Conservation (phyloP, 2,797 vertebrate genomes). For the Basileuterus tristriatus region DNA sequence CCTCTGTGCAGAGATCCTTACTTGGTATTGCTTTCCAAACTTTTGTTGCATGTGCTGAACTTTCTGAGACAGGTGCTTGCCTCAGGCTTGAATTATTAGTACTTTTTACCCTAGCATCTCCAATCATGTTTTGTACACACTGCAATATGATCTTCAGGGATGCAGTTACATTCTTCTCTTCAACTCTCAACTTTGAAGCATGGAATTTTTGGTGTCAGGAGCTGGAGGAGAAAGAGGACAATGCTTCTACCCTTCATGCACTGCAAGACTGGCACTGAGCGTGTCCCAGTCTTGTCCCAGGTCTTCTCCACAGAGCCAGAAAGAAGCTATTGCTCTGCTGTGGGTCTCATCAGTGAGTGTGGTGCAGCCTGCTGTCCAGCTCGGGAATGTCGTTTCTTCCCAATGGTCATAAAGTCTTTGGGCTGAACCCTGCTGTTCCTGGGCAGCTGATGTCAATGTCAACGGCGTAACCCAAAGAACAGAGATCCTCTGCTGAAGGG, state of each 20-base stretch:
- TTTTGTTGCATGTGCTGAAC: not conserved
- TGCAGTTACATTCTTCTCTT: not conserved
- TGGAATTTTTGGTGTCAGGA: not conserved
- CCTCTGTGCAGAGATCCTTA: not conserved
- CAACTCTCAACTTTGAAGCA: not conserved
- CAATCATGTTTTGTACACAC: not conserved
- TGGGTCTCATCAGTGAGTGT: rapidly evolving
- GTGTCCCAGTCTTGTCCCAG: not conserved
- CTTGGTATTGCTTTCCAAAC: not conserved
- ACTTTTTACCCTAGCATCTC: not conserved
- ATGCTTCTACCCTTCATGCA: rapidly evolving
- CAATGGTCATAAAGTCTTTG: not conserved
- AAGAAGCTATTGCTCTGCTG: not conserved
- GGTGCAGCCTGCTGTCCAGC: not conserved
- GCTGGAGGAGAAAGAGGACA: not conserved
- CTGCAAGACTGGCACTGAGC: rapidly evolving
- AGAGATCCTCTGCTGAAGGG: not conserved
- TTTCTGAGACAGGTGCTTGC: not conserved
- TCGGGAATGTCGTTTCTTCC: not conserved
- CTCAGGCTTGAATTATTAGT: not conserved
- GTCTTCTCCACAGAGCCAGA: not conserved
- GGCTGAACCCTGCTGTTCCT: not conserved
- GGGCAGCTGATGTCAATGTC: not conserved
- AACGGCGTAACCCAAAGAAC: not conserved
- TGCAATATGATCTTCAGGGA: not conserved